These are phyloP conservation scores for Smithornis capensis DNA, from an alignment of 2,113 vertebrate species.

Conservation along the genomic window DNA sequence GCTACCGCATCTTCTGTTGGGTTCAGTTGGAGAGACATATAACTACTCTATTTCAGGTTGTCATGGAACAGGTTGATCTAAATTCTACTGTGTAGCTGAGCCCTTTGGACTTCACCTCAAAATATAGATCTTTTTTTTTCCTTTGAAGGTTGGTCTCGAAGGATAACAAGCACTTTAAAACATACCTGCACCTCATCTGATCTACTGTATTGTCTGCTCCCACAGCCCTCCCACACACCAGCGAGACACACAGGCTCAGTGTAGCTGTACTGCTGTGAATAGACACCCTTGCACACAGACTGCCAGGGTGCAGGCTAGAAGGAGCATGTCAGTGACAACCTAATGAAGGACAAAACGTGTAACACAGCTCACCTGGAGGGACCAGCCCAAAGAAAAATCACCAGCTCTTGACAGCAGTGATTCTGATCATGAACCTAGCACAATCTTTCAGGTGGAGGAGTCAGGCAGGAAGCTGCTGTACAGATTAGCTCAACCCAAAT, in stretches of 20 bases:
- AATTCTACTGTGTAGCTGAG: not conserved
- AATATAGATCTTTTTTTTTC: not conserved
- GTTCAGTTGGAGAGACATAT: not conserved
- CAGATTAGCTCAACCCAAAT: not conserved
- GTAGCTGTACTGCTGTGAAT: not conserved
- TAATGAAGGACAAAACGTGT: not conserved
- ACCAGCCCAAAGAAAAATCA: not conserved
- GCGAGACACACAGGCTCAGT: not conserved
- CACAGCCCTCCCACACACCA: not conserved
- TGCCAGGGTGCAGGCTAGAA: not conserved
- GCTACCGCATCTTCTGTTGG: not conserved
- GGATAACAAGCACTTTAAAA: constrained; percentile 55
- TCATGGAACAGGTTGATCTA: not conserved
- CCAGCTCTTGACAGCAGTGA: not conserved
- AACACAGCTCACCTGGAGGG: not conserved
- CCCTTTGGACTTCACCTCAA: not conserved
- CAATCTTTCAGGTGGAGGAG: not conserved
- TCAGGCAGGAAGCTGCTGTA: not conserved
- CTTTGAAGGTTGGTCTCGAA: not conserved
- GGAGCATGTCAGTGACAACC: not conserved
- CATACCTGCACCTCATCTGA: not conserved
- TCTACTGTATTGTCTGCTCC: not conserved
- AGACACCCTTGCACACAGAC: not conserved
- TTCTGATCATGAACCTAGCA: not conserved
- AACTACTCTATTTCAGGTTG: not conserved